Evolutionary conservation across 1,140 invertebrate species (phyloP), one percentile per base, ranked within the genome.

Genomic region (Trachymyrmex cornetzi): DNA sequence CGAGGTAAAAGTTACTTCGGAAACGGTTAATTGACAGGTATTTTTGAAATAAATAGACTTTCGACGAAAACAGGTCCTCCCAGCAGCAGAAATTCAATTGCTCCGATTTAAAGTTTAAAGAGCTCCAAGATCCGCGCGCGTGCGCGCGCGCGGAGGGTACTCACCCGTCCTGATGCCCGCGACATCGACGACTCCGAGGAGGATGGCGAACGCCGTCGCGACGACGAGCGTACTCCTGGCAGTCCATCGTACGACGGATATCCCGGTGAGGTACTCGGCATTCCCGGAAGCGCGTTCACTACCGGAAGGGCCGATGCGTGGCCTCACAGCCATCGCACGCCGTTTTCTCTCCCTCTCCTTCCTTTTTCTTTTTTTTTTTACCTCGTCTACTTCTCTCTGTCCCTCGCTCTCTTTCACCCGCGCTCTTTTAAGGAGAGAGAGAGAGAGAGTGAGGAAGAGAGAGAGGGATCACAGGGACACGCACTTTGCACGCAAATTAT

Each of bases 241-340:
- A 44, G 69, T 75, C 80, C 80, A 84, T 84, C 80, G 80, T 24
- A 74, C 55, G 34, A n/a, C 27, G 53, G 30, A n/a, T 12, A 55
- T 48, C 4, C 57, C 30, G 34, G 55, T 64, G 67, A 61, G 38
- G 30, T 82, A 4, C 53, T 22, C 38, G 80, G 61, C 79, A 88
- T 86, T 87, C 80, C 89, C 88, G 84, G 89, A 80, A 88, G 74
- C 84, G 67, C 59, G 85, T 87, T 85, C 85, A 90, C 87, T 79
- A 88, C 91, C 92, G 87, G 88, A 92, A 88, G 87, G 88, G 89
- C 85, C 86, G 91, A 90, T 91, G 93, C 92, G 90, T 88, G 90
- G 91, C 92, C 89, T 91, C 93, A 92, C 92, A 92, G 90, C 92
- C 92, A 92, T 93, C 93, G 93, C 93, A 89, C 93, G 91, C 91